Percentiles rank a stretch among this genome's conserved stretches.
Evolutionary conservation across 2,113 vertebrate species (phyloP).

Genomic region (Todiramphus chloris): DNA sequence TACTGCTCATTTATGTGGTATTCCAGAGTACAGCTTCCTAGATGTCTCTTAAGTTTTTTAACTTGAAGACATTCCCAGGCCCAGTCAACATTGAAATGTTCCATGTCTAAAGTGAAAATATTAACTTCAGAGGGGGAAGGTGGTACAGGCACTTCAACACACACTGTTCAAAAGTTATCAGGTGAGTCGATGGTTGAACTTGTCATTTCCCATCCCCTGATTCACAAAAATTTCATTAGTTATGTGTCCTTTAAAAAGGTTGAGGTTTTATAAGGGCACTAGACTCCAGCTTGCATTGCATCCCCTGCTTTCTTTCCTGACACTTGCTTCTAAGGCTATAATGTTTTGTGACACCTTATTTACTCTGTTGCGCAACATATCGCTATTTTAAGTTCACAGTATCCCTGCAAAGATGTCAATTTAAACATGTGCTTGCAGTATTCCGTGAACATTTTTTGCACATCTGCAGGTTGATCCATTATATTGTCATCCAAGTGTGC

Average conservation of each 20-base stretch:
- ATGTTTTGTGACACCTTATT: not conserved
- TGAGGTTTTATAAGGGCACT: not conserved
- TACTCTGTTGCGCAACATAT: not conserved
- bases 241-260: not conserved
- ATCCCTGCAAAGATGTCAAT: not conserved
- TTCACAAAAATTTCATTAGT: not conserved
- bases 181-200: not conserved
- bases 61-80: not conserved
- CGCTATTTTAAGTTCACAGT: not conserved
- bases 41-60: not conserved
- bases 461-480: not conserved
- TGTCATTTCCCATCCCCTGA: not conserved
- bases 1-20: not conserved
- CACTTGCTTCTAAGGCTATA: not conserved
- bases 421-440: not conserved
- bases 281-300: fast-evolving
- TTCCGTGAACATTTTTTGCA: not conserved
- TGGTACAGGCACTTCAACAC: not conserved
- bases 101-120: not conserved
- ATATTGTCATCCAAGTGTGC: not conserved
- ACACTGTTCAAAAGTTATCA: not conserved
- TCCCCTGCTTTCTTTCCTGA: not conserved
- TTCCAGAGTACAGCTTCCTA: not conserved
- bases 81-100: not conserved
- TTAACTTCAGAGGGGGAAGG: not conserved